phyloP scores from a whole-genome alignment of 2,797 vertebrate species.

The Gobionotothen gibberifrons region DNA sequence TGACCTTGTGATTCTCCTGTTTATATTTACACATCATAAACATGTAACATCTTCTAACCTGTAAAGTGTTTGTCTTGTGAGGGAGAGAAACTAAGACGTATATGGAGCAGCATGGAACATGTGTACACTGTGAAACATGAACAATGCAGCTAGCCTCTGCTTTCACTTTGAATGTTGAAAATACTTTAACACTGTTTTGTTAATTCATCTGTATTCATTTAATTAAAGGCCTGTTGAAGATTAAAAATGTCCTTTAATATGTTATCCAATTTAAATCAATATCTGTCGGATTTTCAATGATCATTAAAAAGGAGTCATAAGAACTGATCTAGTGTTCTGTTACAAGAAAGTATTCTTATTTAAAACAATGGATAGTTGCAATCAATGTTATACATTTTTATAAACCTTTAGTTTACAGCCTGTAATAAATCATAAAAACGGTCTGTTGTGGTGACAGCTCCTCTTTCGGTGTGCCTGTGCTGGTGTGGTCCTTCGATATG shows the following conservation, averaged over 20 bases:
- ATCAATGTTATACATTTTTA: neutral
- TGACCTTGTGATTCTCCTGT: neutral
- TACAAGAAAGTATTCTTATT: neutral
- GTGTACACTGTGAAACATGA: neutral
- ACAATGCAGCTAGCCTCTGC: neutral
- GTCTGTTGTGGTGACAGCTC: constrained; percentile 15
- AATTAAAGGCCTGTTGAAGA: neutral
- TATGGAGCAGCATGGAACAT: neutral
- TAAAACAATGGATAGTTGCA: neutral
- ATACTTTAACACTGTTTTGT: neutral
- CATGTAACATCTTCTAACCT: neutral
- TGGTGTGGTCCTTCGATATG: constrained; percentile 25
- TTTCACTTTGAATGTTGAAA: neutral
- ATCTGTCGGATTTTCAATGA: neutral
- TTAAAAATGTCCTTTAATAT: neutral
- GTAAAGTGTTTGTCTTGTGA: neutral
- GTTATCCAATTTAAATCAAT: neutral
- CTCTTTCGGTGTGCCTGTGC: constrained; percentile 2
- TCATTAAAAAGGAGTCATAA: neutral
- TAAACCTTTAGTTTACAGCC: constrained; percentile 56
- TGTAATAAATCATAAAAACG: constrained; percentile 70
- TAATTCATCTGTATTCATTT: neutral
- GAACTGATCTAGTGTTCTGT: neutral
- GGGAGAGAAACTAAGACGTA: neutral
- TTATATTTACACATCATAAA: neutral